phyloP scores from a whole-genome alignment of 1,140 invertebrate genomes.

The Neodiprion lecontei region DNA sequence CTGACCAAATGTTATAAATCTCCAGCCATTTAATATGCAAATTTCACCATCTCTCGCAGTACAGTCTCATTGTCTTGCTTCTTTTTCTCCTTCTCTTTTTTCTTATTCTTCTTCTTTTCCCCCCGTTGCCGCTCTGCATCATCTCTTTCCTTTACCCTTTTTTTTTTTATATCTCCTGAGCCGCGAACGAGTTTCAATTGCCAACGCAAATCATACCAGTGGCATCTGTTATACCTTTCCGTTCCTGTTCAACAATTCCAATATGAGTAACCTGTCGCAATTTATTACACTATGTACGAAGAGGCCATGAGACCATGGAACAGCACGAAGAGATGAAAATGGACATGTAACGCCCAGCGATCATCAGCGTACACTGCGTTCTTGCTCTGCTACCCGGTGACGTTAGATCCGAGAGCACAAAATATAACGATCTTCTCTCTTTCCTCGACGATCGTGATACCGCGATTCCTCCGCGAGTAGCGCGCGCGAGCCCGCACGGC shows the following conservation, averaged over 20 bases:
- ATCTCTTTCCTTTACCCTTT: slow-evolving; percentile 23
- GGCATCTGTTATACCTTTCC: slow-evolving; percentile 1
- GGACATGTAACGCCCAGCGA: neutral
- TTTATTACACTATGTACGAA: neutral
- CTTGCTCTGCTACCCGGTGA: neutral
- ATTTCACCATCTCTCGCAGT: slow-evolving; percentile 37
- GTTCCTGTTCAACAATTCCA: neutral
- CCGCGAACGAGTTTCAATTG: slow-evolving; percentile 51
- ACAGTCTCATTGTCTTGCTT: slow-evolving; percentile 19
- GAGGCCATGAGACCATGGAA: neutral
- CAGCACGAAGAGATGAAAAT: neutral
- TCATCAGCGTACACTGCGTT: neutral
- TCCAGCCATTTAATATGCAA: slow-evolving; percentile 62
- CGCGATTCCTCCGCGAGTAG: slow-evolving; percentile 31
- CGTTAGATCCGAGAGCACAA: neutral
- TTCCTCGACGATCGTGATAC: slow-evolving; percentile 10
- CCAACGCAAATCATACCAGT: slow-evolving; percentile 42
- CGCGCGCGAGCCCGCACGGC: slow-evolving; percentile 9
- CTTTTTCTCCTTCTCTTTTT: slow-evolving; percentile 13
- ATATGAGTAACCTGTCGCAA: neutral
- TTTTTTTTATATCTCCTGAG: neutral
- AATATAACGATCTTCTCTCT: neutral
- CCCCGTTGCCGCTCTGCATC: no score
- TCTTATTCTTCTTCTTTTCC: neutral
- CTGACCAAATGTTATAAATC: slow-evolving; percentile 57